These are phyloP conservation scores for Philopotamus ludificatus DNA, from an alignment of 1,140 invertebrate genomes.

Conservation along the genomic window DNA sequence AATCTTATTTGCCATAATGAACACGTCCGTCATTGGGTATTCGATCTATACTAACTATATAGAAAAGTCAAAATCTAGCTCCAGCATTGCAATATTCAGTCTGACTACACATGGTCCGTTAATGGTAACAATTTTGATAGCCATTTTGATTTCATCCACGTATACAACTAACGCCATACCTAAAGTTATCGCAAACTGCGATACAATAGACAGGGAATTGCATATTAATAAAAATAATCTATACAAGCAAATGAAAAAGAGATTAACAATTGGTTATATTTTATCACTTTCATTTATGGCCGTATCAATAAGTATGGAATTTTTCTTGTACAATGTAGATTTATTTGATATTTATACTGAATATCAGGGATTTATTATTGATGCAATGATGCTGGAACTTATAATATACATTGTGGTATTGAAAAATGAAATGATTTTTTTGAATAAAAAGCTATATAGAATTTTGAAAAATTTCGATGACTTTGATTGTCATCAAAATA, in stretches of 20 bases:
- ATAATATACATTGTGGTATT: not conserved
- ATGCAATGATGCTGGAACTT: not conserved
- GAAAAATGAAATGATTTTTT: conserved; percentile 6
- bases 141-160: conserved; percentile 9
- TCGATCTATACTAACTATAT: not conserved
- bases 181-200: conserved; percentile 4
- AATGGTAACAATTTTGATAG: conserved; percentile 2
- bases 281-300: not conserved
- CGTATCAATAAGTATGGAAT: not conserved
- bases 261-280: not conserved
- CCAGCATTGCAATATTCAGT: too few species aligned
- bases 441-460: not conserved
- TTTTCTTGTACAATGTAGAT: not conserved
- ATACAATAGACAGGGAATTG: conserved; percentile 7
- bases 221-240: not conserved
- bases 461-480: not conserved
- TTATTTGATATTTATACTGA: not conserved
- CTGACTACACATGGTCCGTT: too few species aligned
- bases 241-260: conserved; percentile 1
- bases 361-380: too few species aligned
- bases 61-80: too few species aligned
- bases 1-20: not conserved
- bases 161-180: conserved; percentile 13
- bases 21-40: not conserved
- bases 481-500: not conserved